Percentiles rank a stretch among this genome's conserved stretches.
These are phyloP conservation scores for Clamator glandarius DNA, from an alignment of 2,797 vertebrate species.

Conservation along the genomic window DNA sequence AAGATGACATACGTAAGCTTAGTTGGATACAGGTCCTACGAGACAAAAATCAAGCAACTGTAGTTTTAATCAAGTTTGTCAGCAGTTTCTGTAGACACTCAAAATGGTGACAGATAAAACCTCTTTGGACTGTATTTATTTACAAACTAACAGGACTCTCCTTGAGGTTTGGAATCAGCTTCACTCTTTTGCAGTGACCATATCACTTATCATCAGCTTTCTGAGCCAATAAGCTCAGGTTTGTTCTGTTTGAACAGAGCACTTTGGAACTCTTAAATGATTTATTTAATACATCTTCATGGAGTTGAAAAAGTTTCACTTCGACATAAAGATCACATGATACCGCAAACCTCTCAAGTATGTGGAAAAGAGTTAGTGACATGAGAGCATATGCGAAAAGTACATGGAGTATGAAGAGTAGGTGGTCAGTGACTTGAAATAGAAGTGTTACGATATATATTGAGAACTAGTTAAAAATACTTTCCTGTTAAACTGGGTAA, in stretches of 20 bases:
- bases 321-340: neutral
- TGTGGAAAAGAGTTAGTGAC: neutral
- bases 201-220: neutral
- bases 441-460: neutral
- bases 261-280: neutral
- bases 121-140: neutral
- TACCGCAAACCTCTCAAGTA: neutral
- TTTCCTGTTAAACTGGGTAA: conserved; percentile 1
- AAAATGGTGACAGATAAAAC: neutral
- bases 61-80: neutral
- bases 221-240: neutral
- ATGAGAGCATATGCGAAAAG: neutral
- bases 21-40: neutral
- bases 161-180: neutral
- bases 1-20: neutral
- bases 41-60: neutral
- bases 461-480: neutral
- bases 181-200: neutral
- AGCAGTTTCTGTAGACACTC: neutral
- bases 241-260: neutral
- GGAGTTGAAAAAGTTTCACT: neutral
- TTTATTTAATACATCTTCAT: neutral
- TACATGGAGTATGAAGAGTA: neutral
- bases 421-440: neutral
- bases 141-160: neutral